Conservation (phyloP, 2,888 invertebrate genomes). For the Oligia latruncula region DNA sequence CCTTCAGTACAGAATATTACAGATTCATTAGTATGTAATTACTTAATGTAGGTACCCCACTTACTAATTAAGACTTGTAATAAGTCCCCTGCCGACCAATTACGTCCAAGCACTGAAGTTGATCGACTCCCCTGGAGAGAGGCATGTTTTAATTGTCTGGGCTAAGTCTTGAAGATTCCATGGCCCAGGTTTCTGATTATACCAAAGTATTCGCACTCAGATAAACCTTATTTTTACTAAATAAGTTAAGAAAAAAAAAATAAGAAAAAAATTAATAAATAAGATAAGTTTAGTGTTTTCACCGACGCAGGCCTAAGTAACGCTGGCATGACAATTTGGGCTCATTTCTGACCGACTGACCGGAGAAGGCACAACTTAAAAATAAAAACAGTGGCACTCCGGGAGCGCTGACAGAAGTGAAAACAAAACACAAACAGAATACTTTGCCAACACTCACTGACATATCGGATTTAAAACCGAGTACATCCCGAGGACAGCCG, state of each 20-base stretch:
- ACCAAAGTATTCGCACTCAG: neutral
- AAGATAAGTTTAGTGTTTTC: neutral
- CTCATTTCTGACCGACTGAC: neutral
- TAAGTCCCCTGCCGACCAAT: slow-evolving; percentile 24
- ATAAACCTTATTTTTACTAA: neutral
- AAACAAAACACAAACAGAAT: too few species aligned
- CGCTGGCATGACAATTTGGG: neutral
- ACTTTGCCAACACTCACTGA: too few species aligned
- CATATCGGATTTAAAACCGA: too few species aligned
- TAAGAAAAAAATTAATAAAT: too few species aligned
- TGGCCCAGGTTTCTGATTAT: neutral
- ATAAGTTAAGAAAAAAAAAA: too few species aligned
- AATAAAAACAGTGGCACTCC: neutral
- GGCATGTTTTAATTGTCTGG: slow-evolving; percentile 6
- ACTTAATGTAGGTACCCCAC: slow-evolving; percentile 30
- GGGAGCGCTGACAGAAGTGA: too few species aligned
- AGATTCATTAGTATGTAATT: slow-evolving; percentile 55
- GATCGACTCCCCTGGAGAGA: neutral
- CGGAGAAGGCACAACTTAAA: neutral
- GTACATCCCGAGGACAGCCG: too few species aligned
- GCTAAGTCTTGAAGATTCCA: neutral
- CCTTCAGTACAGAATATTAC: neutral
- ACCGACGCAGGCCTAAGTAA: neutral
- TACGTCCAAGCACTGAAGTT: slow-evolving; percentile 27
- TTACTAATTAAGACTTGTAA: slow-evolving; percentile 17